A percentile compares a stretch with the other conserved stretches of the same genome.
These are phyloP conservation scores for Gasteruption jaculator DNA, from an alignment of 2,888 invertebrate genomes.

Conservation along the genomic window DNA sequence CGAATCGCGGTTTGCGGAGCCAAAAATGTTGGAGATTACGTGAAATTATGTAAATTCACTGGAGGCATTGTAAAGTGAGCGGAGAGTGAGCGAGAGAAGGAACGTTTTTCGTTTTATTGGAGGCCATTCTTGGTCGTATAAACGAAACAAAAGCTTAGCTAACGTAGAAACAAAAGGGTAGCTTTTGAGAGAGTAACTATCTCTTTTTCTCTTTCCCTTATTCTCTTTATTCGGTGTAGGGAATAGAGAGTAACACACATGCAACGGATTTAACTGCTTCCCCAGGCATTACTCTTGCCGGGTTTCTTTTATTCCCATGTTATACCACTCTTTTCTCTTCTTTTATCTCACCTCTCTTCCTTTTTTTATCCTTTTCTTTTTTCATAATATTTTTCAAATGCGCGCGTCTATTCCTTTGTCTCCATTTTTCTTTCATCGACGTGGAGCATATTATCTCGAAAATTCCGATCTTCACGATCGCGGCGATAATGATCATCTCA, in stretches of 20 bases:
- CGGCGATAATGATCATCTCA: too few species aligned
- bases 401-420: conserved; percentile 10
- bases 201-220: too few species aligned
- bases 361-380: conserved; percentile 17
- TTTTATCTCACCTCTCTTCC: conserved; percentile 15
- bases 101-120: conserved; percentile 50
- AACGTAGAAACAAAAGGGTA: conserved; percentile 47
- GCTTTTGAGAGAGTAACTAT: too few species aligned
- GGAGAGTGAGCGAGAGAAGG: conserved; percentile 26
- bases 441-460: too few species aligned
- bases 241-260: too few species aligned
- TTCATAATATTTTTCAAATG: conserved; percentile 7
- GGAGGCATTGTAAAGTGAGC: conserved; percentile 46
- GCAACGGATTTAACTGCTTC: conserved; percentile 51
- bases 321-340: too few species aligned
- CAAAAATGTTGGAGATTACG: conserved; percentile 50
- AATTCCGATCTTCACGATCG: too few species aligned
- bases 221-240: too few species aligned
- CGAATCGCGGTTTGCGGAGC: conserved; percentile 33
- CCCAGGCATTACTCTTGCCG: conserved; percentile 45
- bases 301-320: conserved; percentile 45
- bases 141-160: conserved; percentile 51
- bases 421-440: conserved; percentile 12
- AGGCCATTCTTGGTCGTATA: conserved; percentile 45
- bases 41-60: conserved; percentile 50